Percentiles rank a stretch among this genome's conserved stretches.
These are phyloP conservation scores for Drosophila bunnanda DNA, from an alignment of 2,888 invertebrate genomes.

Conservation along the genomic window DNA sequence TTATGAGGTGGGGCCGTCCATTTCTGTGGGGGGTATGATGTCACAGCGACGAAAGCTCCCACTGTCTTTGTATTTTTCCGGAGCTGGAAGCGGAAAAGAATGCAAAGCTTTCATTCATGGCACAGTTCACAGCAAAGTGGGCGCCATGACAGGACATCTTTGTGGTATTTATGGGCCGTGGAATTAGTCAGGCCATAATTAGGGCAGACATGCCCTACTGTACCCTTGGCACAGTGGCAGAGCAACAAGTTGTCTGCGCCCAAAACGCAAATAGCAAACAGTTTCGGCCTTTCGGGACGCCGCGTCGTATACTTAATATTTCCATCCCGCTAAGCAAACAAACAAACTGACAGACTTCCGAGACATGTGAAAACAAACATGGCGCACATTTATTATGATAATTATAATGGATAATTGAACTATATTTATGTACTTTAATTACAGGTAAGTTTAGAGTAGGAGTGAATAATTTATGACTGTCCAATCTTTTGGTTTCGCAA, in stretches of 20 bases:
- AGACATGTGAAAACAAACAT: slow-evolving; percentile 35
- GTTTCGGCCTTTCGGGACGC: slow-evolving; percentile 1
- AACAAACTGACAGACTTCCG: slow-evolving; percentile 23
- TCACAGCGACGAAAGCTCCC: slow-evolving; percentile 34
- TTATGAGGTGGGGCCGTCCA: slow-evolving; percentile 9
- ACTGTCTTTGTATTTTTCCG: slow-evolving; percentile 7
- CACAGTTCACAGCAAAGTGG: not conserved
- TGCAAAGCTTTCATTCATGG: slow-evolving; percentile 18
- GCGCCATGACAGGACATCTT: slow-evolving; percentile 19
- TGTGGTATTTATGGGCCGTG: slow-evolving; percentile 7
- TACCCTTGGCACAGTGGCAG: not conserved
- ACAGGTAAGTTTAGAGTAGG: slow-evolving; percentile 31
- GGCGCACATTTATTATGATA: slow-evolving; percentile 42
- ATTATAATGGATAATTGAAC: slow-evolving; percentile 46
- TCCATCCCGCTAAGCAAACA: slow-evolving; percentile 22
- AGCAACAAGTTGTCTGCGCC: slow-evolving; percentile 20
- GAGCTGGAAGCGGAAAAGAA: slow-evolving; percentile 21
- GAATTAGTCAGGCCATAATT: not conserved
- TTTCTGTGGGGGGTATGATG: slow-evolving; percentile 44
- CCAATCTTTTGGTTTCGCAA: slow-evolving; percentile 35
- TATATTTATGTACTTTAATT: slow-evolving; percentile 41
- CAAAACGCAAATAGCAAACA: slow-evolving; percentile 3
- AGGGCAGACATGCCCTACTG: slow-evolving; percentile 2
- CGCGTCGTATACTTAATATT: slow-evolving; percentile 38
- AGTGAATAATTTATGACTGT: slow-evolving; percentile 33